Base-by-base conservation (phyloP, 2,113 vertebrate genomes). In the Boulengeromyrus knoepffleri region DNA sequence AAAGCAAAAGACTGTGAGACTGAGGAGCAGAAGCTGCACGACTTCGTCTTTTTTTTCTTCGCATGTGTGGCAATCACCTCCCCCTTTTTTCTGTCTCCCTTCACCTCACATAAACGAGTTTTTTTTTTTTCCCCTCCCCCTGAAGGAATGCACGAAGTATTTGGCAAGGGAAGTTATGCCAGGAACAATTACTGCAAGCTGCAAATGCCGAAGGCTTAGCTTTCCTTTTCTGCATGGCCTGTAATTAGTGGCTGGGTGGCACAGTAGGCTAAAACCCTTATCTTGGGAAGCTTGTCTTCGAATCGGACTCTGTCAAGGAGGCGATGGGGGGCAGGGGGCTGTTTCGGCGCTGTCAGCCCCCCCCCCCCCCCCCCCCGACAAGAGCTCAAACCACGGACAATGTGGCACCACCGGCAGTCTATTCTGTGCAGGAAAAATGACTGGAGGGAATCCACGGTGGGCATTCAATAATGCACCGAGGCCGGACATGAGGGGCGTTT, bases 331-430 rank as follows among this genome's bases (percentile, higher is more conserved):
- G 62, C 91, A 27, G 27, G 52, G 62, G 15, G 91, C 91, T 92
- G 93, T 94, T 95, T 94, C 93, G 93, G 92, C 91, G 92, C 93
- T 94, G 93, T 94, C 95, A 94, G 91, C 93, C 90, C 92, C 93
- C 94, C 91, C 93, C 94, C 94, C 90, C 46, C 21, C 93, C 94
- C 91, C 93, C 94, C 94, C 90, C 46, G 2, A 12, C 49, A 46
- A 83, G 66, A 80, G 52, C 89, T 90, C 66, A 52, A 70, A 86
- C 83, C 89, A 85, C 36, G 91, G 91, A 92, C 89, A 56, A 91
- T 49, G 91, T 88, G 92, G 94, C 93, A 94, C 93, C 93, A 94
- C 93, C 93, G 93, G 92, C 91, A 49, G 93, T 94, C 95, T 95
- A 95, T 95, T 95, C 95, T 92, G 74, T 92, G 93, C 91, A 89